Percentiles rank a stretch among this genome's conserved stretches.
Conservation (phyloP, 2,113 vertebrate genomes). For the Embiotoca jacksoni region DNA sequence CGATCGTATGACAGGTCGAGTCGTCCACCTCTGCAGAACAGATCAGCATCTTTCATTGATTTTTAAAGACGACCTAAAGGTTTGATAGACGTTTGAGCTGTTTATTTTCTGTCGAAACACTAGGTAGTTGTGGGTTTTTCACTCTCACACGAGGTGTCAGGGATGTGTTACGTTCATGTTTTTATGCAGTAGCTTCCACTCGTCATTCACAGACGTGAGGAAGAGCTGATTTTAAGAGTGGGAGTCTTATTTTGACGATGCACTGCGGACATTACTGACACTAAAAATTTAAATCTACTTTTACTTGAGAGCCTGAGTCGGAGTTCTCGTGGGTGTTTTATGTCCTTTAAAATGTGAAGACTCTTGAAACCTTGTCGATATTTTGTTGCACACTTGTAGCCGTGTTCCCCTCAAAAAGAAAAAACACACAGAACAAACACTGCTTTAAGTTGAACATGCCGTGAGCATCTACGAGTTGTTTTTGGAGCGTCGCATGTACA, state of each 20-base stretch:
- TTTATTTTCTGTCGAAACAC: too few species aligned
- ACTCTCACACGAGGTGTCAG: background rate
- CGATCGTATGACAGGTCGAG: too few species aligned
- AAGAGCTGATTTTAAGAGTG: background rate
- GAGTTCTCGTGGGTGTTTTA: background rate
- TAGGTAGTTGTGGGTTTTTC: background rate
- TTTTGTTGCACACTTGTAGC: slow-evolving; percentile 54
- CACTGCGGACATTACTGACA: background rate
- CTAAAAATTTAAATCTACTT: background rate
- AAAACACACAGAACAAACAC: slow-evolving; percentile 5
- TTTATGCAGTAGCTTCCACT: background rate
- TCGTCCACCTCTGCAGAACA: too few species aligned
- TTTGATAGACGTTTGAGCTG: too few species aligned
- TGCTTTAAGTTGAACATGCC: slow-evolving; percentile 20
- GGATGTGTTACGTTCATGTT: background rate
- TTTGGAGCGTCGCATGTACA: background rate
- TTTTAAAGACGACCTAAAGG: too few species aligned
- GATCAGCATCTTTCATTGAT: too few species aligned
- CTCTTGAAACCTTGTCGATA: background rate
- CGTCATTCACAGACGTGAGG: background rate
- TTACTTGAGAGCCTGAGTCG: background rate
- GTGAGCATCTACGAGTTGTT: background rate
- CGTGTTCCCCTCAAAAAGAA: background rate
- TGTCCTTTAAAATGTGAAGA: slow-evolving; percentile 43
- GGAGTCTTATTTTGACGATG: background rate